phyloP scores from a whole-genome alignment of 2,888 invertebrate species.

The Chorisops tibialis region DNA sequence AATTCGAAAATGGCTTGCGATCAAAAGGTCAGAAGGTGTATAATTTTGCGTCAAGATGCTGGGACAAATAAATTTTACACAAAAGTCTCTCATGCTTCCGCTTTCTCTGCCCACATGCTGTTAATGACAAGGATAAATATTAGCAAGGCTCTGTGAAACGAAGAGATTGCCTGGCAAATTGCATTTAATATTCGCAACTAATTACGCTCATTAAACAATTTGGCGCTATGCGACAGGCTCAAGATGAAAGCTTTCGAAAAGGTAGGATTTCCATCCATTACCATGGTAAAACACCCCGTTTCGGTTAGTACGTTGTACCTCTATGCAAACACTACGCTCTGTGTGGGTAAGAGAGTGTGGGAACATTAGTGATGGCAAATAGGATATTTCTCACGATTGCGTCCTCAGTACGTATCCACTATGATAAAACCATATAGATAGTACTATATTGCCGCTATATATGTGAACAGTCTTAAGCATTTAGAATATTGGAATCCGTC shows the following conservation, averaged over 20 bases:
- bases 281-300: not conserved
- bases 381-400: conserved; percentile 20
- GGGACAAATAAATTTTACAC: no score
- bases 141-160: not conserved
- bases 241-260: conserved; percentile 20
- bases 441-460: no score
- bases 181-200: conserved; percentile 40
- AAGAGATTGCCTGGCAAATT: conserved; percentile 38
- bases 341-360: not conserved
- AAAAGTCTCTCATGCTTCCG: no score
- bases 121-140: conserved; percentile 35
- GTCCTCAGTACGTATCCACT: not conserved
- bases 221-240: conserved; percentile 27
- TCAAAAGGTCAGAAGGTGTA: no score
- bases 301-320: not conserved
- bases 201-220: conserved; percentile 39
- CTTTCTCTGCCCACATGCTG: conserved; percentile 28
- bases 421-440: no score
- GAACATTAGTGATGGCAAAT: conserved; percentile 12
- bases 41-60: no score
- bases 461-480: no score
- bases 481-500: no score
- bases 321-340: not conserved
- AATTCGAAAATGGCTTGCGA: no score
- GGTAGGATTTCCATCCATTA: conserved; percentile 3